phyloP scores from a whole-genome alignment of 2,888 invertebrate genomes.

The Tinea trinotella region DNA sequence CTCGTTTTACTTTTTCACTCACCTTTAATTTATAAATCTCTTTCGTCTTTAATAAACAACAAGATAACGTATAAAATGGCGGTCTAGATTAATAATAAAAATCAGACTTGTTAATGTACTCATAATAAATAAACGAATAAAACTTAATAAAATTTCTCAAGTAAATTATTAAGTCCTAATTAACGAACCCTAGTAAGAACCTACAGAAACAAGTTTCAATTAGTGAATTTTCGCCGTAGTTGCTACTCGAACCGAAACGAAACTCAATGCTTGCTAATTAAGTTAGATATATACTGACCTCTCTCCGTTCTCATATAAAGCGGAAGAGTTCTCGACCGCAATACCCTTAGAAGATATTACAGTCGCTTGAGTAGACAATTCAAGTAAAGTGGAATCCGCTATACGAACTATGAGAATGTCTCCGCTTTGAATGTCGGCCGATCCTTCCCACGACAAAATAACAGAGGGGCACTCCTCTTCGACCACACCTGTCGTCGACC shows the following conservation, averaged over 20 bases:
- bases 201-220: constrained; percentile 3
- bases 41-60: no score
- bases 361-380: constrained; percentile 32
- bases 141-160: not conserved
- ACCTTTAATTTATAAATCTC: no score
- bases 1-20: no score
- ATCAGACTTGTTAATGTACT: no score
- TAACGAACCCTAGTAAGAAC: constrained; percentile 3
- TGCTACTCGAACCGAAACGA: not conserved
- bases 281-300: constrained; percentile 36
- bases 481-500: constrained; percentile 28
- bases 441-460: constrained; percentile 77
- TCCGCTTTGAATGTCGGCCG: constrained; percentile 79
- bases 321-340: constrained; percentile 26
- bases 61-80: no score
- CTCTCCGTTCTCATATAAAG: constrained; percentile 31
- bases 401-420: constrained; percentile 81
- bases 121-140: no score
- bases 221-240: not conserved
- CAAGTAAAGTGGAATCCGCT: constrained; percentile 74
- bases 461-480: constrained; percentile 71
- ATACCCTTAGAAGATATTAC: not conserved
- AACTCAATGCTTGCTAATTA: not conserved
- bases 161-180: not conserved
- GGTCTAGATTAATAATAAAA: no score